A percentile compares a stretch with the other conserved stretches of the same genome.
These are phyloP conservation scores for Melinaea menophilus DNA, from an alignment of 2,888 invertebrate genomes.

Conservation along the genomic window DNA sequence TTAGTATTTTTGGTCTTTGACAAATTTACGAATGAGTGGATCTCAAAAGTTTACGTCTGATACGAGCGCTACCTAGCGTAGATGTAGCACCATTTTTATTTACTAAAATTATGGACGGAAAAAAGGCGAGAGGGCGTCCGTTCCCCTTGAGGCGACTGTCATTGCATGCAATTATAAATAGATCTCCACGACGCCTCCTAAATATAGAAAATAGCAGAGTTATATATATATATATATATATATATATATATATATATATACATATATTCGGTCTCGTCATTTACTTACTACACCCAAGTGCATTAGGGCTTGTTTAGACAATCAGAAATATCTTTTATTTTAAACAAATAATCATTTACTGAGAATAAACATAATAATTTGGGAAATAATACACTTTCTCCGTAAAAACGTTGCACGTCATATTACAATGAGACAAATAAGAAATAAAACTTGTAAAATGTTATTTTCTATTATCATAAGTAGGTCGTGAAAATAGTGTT, in stretches of 20 bases:
- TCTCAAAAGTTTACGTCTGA: constrained; percentile 27
- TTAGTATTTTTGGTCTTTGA: constrained; percentile 15
- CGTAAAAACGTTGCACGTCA: constrained; percentile 19
- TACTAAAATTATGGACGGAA: constrained; percentile 21
- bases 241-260: too few relatives aligned
- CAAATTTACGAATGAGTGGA: constrained; percentile 26
- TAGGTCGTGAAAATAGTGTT: constrained; percentile 32
- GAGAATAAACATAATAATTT: constrained; percentile 54
- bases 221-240: constrained; percentile 26
- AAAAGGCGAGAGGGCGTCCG: constrained; percentile 38
- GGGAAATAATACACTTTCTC: constrained; percentile 48
- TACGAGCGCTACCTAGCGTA: constrained; percentile 22
- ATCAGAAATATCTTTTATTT: constrained; percentile 56
- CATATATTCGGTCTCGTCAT: constrained; percentile 47
- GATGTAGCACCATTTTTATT: constrained; percentile 16
- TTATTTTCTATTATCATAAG: constrained; percentile 32
- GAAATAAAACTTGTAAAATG: constrained; percentile 32
- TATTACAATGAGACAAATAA: constrained; percentile 32
- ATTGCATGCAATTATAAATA: constrained; percentile 41
- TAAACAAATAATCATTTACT: constrained; percentile 61
- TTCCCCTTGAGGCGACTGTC: constrained; percentile 34
- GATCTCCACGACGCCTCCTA: constrained; percentile 29
- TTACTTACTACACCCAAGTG: constrained; percentile 49
- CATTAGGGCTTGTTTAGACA: constrained; percentile 55
- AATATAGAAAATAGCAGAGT: constrained; percentile 48